Evolutionary conservation across 2,888 invertebrate genomes (phyloP).

Genomic region (Pterobdella sp.): DNA sequence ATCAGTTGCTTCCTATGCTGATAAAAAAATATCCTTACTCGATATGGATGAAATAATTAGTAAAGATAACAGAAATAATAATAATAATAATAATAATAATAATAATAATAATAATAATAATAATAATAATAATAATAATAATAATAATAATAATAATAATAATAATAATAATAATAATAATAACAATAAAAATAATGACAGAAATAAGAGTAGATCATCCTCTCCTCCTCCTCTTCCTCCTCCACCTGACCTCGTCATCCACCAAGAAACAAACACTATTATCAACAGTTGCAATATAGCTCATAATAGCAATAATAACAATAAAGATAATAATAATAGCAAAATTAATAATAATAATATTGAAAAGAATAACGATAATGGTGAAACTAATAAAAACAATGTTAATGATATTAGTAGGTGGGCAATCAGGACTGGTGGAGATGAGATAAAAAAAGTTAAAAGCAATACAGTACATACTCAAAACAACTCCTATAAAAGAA

Average conservation of each 20-base stretch:
- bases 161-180: constrained; percentile 10
- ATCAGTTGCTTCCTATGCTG: neutral
- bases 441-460: too few species aligned
- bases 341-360: neutral
- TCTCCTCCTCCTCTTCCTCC: too few species aligned
- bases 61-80: constrained; percentile 7
- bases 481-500: too few species aligned
- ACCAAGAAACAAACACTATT: neutral
- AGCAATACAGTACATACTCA: too few species aligned
- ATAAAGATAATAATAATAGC: neutral
- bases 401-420: neutral
- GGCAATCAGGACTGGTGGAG: neutral
- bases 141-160: constrained; percentile 14
- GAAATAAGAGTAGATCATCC: too few species aligned
- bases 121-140: constrained; percentile 18
- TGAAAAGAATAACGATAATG: neutral
- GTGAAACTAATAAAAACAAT: neutral
- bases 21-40: neutral
- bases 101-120: constrained; percentile 16
- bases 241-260: too few species aligned
- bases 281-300: neutral
- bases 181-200: neutral
- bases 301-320: neutral
- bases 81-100: constrained; percentile 2
- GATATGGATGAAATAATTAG: constrained; percentile 1